phyloP scores from a whole-genome alignment of 1,140 invertebrate species.

The Stegodyphus mimosarum region DNA sequence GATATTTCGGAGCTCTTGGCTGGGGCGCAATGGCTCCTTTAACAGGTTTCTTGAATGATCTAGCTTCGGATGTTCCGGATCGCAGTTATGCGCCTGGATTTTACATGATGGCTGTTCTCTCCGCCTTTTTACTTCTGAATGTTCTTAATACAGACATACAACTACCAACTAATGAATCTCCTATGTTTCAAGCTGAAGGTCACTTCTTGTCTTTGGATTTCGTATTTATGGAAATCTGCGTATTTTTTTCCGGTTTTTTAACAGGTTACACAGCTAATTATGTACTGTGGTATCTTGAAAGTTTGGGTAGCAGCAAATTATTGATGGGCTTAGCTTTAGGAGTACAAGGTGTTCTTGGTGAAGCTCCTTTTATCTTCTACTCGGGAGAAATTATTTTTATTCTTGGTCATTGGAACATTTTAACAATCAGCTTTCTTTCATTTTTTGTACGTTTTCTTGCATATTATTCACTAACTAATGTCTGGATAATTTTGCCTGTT shows the following conservation, averaged over 20 bases:
- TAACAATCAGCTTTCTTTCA: conserved; percentile 81
- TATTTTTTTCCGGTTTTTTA: conserved; percentile 83
- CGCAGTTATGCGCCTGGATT: conserved; percentile 79
- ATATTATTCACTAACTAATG: conserved; percentile 82
- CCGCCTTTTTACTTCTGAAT: conserved; percentile 45
- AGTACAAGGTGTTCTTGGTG: conserved; percentile 84
- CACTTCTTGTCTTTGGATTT: conserved; percentile 74
- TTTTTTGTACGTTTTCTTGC: conserved; percentile 81
- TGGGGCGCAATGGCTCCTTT: conserved; percentile 81
- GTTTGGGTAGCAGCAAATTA: conserved; percentile 71
- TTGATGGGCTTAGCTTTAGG: conserved; percentile 82
- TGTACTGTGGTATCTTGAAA: conserved; percentile 69
- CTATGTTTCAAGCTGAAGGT: conserved; percentile 26
- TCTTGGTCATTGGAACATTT: conserved; percentile 83
- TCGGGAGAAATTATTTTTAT: conserved; percentile 83
- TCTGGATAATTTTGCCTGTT: conserved; percentile 84
- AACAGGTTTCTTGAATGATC: conserved; percentile 80
- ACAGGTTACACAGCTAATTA: conserved; percentile 88
- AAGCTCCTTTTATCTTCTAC: conserved; percentile 87
- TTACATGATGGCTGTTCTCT: conserved; percentile 74
- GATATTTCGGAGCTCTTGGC: conserved; percentile 79
- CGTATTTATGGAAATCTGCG: conserved; percentile 73
- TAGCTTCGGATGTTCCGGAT: conserved; percentile 73
- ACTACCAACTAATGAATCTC: conserved; percentile 3
- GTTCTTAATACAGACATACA: conserved; percentile 70